Percentiles rank a stretch among this genome's conserved stretches.
Conservation (phyloP, 2,888 invertebrate species). For the Drosophila meridiana region DNA sequence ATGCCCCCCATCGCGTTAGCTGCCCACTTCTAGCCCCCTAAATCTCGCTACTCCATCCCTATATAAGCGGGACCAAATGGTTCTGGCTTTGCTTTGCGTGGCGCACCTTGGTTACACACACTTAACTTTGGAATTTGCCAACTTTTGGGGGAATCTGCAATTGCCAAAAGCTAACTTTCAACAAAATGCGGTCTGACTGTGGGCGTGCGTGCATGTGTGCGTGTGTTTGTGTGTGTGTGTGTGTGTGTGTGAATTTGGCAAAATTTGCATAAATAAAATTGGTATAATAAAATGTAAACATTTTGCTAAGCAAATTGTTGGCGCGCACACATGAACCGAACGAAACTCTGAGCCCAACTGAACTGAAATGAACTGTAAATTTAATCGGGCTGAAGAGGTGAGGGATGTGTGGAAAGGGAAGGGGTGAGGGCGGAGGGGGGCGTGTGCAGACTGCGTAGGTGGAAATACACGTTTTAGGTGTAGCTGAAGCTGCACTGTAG, state of each 20-base stretch:
- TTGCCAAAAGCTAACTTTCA: conserved; percentile 48
- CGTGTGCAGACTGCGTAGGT: neutral
- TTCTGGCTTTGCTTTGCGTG: conserved; percentile 36
- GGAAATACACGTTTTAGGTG: conserved; percentile 21
- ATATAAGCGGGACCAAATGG: conserved; percentile 29
- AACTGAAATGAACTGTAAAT: conserved; percentile 35
- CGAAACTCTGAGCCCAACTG: conserved; percentile 21
- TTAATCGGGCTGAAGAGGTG: conserved; percentile 4
- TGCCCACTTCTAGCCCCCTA: neutral
- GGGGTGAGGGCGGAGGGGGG: neutral
- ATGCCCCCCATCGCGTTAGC: conserved; percentile 12
- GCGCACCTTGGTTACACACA: conserved; percentile 48
- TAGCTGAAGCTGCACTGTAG: conserved; percentile 15
- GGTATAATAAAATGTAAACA: conserved; percentile 78
- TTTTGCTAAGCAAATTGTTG: conserved; percentile 76
- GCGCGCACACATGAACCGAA: conserved; percentile 26
- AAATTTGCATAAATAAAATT: conserved; percentile 79
- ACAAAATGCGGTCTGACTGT: conserved; percentile 52
- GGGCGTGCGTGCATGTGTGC: conserved; percentile 4
- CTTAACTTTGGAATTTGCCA: conserved; percentile 25
- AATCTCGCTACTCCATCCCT: neutral
- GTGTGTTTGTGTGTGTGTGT: conserved; percentile 19
- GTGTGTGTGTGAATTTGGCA: conserved; percentile 46
- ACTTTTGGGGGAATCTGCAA: conserved; percentile 29
- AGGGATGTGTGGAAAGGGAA: rapidly evolving